phyloP scores from a whole-genome alignment of 2,888 invertebrate species.

The Tanytarsus gracilentus region DNA sequence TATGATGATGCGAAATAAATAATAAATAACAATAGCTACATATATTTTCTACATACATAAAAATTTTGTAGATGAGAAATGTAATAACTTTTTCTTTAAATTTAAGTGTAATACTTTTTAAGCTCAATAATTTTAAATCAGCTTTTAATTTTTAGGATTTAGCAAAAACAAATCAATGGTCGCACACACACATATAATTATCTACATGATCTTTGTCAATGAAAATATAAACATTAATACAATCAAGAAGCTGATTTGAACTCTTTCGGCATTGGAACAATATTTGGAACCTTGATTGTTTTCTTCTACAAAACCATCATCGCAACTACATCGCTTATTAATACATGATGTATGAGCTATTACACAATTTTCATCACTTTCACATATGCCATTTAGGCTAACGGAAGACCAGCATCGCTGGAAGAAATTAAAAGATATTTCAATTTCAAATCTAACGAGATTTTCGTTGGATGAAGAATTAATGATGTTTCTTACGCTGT shows the following conservation, averaged over 20 bases:
- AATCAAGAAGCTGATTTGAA: constrained; percentile 22
- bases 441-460: constrained; percentile 12
- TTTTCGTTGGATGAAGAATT: constrained; percentile 13
- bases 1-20: too few relatives aligned
- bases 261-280: constrained; percentile 17
- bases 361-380: constrained; percentile 33
- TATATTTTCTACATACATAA: too few relatives aligned
- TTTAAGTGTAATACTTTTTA: too few relatives aligned
- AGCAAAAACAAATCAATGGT: too few relatives aligned
- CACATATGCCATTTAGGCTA: constrained; percentile 32
- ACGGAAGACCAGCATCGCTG: constrained; percentile 33
- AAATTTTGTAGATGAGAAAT: too few relatives aligned
- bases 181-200: too few relatives aligned
- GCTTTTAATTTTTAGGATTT: too few relatives aligned
- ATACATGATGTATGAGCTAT: constrained; percentile 30
- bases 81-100: too few relatives aligned
- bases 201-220: constrained; percentile 12
- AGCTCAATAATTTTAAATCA: too few relatives aligned
- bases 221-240: neutral
- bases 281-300: constrained; percentile 13
- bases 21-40: too few relatives aligned
- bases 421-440: constrained; percentile 28
- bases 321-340: constrained; percentile 31
- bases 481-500: constrained; percentile 17
- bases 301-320: constrained; percentile 29